Conservation (phyloP, 2,113 vertebrate species). For the Seriola quinqueradiata region DNA sequence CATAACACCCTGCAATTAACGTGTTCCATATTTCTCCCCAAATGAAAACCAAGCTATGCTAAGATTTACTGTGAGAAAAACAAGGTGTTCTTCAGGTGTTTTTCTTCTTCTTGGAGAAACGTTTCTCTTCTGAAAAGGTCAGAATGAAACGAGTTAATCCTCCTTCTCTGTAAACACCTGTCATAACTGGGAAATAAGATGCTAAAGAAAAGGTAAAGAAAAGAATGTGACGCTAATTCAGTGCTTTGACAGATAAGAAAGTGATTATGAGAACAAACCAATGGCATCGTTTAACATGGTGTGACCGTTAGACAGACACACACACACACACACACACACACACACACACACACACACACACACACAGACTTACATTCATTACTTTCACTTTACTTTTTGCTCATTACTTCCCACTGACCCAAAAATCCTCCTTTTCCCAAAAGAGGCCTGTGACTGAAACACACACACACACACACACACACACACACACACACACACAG, state of each 20-base stretch:
- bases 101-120: neutral
- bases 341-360: no score
- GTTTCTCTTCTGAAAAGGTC: slow-evolving; percentile 38
- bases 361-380: no score
- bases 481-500: no score
- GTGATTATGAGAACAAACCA: slow-evolving; percentile 10
- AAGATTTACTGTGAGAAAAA: neutral
- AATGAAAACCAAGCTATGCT: neutral
- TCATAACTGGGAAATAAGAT: neutral
- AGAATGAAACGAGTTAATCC: slow-evolving; percentile 27
- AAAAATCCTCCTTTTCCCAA: no score
- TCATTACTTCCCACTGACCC: no score
- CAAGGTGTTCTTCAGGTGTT: neutral
- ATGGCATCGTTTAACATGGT: neutral
- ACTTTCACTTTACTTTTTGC: no score
- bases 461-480: no score
- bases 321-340: no score
- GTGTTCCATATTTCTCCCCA: neutral
- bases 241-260: slow-evolving; percentile 9
- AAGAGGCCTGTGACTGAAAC: no score
- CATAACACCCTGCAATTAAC: neutral
- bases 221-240: neutral
- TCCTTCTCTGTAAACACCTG: neutral
- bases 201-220: slow-evolving; percentile 7
- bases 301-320: neutral